phyloP scores from a whole-genome alignment of 2,113 vertebrate genomes.

The Rhinoderma darwinii region DNA sequence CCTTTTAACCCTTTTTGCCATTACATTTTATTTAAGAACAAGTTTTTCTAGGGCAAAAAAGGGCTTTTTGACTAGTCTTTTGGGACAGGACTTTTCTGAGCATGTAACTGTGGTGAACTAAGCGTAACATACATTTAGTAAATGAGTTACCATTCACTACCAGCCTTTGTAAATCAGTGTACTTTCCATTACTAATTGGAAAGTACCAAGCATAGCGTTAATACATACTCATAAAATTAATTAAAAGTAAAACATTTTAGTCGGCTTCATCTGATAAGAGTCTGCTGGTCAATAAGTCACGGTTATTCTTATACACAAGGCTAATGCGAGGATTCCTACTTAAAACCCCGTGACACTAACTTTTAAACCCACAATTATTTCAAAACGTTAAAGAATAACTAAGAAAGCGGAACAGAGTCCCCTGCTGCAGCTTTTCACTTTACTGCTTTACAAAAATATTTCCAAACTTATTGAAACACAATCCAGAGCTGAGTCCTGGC shows the following conservation, averaged over 20 bases:
- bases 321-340: not conserved
- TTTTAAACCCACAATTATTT: not conserved
- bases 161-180: slow-evolving; percentile 34
- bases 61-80: not conserved
- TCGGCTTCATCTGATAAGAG: not conserved
- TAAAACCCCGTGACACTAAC: not conserved
- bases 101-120: not conserved
- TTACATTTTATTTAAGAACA: not conserved
- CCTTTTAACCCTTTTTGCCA: not conserved
- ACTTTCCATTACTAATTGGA: not conserved
- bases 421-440: not conserved
- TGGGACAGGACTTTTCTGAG: slow-evolving; percentile 8
- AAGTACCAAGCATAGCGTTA: not conserved
- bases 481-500: not conserved
- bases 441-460: not conserved
- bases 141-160: slow-evolving; percentile 50
- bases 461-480: not conserved
- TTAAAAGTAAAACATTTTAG: slow-evolving; percentile 11
- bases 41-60: slow-evolving; percentile 16
- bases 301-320: not conserved
- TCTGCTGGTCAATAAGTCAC: slow-evolving; percentile 19
- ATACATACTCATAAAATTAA: slow-evolving; percentile 16
- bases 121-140: slow-evolving; percentile 39
- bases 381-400: not conserved
- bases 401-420: not conserved